Evolutionary conservation across 2,888 invertebrate species (phyloP).

Genomic region (Drosophila conformis): DNA sequence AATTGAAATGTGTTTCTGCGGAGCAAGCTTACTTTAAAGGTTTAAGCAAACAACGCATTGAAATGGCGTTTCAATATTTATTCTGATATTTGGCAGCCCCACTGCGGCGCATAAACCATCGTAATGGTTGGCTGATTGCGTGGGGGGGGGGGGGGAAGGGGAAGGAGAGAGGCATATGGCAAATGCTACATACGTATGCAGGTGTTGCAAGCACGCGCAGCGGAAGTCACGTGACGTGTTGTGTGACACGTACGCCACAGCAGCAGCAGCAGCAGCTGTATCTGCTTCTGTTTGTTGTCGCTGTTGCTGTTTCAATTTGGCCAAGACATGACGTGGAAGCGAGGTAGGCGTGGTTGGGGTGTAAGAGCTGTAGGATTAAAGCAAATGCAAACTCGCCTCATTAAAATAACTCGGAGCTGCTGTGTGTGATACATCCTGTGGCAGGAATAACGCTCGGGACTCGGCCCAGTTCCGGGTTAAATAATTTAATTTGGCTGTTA

Average conservation of each 20-base stretch:
- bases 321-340: constrained; percentile 39
- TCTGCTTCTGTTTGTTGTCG: constrained; percentile 20
- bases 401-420: constrained; percentile 73
- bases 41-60: constrained; percentile 31
- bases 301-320: constrained; percentile 74
- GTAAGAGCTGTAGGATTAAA: constrained; percentile 50
- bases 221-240: constrained; percentile 81
- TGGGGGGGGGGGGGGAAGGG: too few species aligned
- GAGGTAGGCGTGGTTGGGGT: background rate
- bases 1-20: background rate
- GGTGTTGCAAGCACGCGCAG: constrained; percentile 77
- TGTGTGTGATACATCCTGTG: constrained; percentile 75
- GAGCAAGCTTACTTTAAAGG: constrained; percentile 37
- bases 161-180: background rate
- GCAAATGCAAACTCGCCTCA: constrained; percentile 66
- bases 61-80: constrained; percentile 56
- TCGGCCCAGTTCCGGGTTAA: constrained; percentile 81
- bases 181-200: constrained; percentile 20
- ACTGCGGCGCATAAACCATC: constrained; percentile 18
- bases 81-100: constrained; percentile 32
- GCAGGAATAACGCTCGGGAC: constrained; percentile 30
- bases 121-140: constrained; percentile 1
- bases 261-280: constrained; percentile 14
- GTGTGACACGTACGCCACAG: constrained; percentile 78
- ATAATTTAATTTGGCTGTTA: constrained; percentile 76